These are phyloP conservation scores for Zelleria hepariella DNA, from an alignment of 2,888 invertebrate genomes.

Conservation along the genomic window DNA sequence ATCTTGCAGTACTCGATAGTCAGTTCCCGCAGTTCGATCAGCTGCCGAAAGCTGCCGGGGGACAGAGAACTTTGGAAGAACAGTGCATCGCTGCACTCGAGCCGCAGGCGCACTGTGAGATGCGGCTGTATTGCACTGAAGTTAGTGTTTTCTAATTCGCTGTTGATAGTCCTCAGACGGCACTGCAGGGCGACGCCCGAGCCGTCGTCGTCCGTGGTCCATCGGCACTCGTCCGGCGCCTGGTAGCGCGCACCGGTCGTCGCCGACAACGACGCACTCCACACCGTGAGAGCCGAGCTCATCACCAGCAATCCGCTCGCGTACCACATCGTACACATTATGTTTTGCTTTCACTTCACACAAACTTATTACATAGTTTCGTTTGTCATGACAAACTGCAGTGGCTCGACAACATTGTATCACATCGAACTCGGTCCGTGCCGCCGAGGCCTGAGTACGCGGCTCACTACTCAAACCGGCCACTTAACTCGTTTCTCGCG, in stretches of 20 bases:
- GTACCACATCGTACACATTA: constrained; percentile 58
- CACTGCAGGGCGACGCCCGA: constrained; percentile 81
- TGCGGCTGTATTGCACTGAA: constrained; percentile 88
- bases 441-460: constrained; percentile 30
- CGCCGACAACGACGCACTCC: constrained; percentile 62
- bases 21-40: constrained; percentile 82
- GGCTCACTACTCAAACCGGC: constrained; percentile 60
- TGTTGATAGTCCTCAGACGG: constrained; percentile 82
- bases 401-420: constrained; percentile 47
- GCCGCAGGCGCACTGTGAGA: constrained; percentile 80
- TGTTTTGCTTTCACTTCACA: constrained; percentile 37
- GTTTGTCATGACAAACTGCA: constrained; percentile 47
- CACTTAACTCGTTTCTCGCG: constrained; percentile 70
- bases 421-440: constrained; percentile 44
- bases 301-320: constrained; percentile 54
- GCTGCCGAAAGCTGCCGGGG: constrained; percentile 82
- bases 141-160: constrained; percentile 85
- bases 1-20: constrained; percentile 88
- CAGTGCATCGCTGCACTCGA: constrained; percentile 85
- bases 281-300: constrained; percentile 48
- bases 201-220: constrained; percentile 79
- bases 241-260: constrained; percentile 77
- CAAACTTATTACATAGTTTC: constrained; percentile 57
- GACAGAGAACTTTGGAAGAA: constrained; percentile 85
- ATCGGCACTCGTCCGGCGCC: constrained; percentile 86